Base-by-base conservation (phyloP, 2,888 invertebrate genomes). In the Thelaira solivaga region DNA sequence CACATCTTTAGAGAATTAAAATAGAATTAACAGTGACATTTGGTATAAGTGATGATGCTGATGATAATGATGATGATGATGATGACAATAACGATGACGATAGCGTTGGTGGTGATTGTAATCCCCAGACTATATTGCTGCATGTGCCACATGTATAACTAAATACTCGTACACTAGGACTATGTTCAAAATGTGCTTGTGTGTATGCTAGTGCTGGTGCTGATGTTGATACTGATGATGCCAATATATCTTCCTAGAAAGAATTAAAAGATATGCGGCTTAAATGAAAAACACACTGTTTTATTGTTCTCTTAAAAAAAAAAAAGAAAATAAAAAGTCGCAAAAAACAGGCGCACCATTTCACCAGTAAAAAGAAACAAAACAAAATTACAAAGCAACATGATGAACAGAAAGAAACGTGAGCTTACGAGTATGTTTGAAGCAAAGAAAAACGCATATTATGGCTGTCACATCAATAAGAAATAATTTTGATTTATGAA, bases 401-500 rank as follows among this genome's bases (percentile, higher is more conserved):
- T 69, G 64, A 39, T 74, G 71, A 69, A 67, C 51, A 61, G 45
- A n/a, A n/a, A n/a, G n/a, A 80, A 81, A 82, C 82, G 83, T 80
- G 84, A 83, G 84, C 83, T 82, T n/a, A n/a, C n/a, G n/a, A n/a
- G n/a, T n/a, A n/a, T n/a, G n/a, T n/a, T n/a, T n/a, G n/a, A n/a
- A n/a, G n/a, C n/a, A n/a, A n/a, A n/a, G 83, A 83, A 83, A 81
- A 85, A 85, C 81, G 83, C 83, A 83, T 82, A 82, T 83, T 82
- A 82, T 80, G 81, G 81, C 77, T 85, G 84, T 83, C 85, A 83
- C 82, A 81, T 82, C 83, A 85, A 84, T 83, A 82, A 83, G 83
- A 84, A 83, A 82, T 84, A 84, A 85, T 85, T 86, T 85, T 85
- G 85, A 86, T 86, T 86, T 86, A 86, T 85, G 85, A 82, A 85